Base-by-base conservation (phyloP, 2,888 invertebrate species). In the Chrysina gloriosa region DNA sequence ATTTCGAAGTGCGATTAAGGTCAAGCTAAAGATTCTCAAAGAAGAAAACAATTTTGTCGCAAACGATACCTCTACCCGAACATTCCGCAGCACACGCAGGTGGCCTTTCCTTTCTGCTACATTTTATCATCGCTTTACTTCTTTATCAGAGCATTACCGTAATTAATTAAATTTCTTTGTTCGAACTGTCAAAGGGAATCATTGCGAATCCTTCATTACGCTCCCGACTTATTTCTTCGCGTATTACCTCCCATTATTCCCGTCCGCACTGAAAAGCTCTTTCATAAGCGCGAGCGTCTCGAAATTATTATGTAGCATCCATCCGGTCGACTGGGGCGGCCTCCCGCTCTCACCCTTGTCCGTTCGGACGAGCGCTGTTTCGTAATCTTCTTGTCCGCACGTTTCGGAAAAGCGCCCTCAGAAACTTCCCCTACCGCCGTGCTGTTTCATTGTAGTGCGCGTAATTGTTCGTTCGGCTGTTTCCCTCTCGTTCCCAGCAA, bases 101-200 rank as follows among this genome's bases (percentile, higher is more conserved):
- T n/a, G n/a, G n/a, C 19, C 45, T 45, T 21, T 19, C 21, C 21
- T 19, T 45, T 45, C 45, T 14, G 9, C 19, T 9, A 9, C 9
- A 45, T 19, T 9, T 31, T 52, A 31, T 31, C 19, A 7, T 4
- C n/a, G n/a, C n/a, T n/a, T n/a, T n/a, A 14, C 19, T 31, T 29
- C 31, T 52, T 52, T 52, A 19, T 52, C 52, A 52, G 31, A 52
- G n/a, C 21, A 31, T 31, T 52, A 19, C 29, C 31, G 29, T 19
- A 52, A 52, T 48, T 48, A 48, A 48, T 48, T 48, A 48, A 6
- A 27, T 25, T 2, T 23, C 27, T 25, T 48, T 48, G 52, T 52
- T 16, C 3, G 2, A 31, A 19, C 29, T 52, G 52, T 31, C 52
- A 52, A 31, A 16, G 14, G 3, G 31, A 52, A 52, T 52, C 52